Percentiles rank a stretch among this genome's conserved stretches.
These are phyloP conservation scores for Cassiopea andromeda DNA, from an alignment of 30 jellyfish, hydroid and myxozoan genomes.

Conservation along the genomic window DNA sequence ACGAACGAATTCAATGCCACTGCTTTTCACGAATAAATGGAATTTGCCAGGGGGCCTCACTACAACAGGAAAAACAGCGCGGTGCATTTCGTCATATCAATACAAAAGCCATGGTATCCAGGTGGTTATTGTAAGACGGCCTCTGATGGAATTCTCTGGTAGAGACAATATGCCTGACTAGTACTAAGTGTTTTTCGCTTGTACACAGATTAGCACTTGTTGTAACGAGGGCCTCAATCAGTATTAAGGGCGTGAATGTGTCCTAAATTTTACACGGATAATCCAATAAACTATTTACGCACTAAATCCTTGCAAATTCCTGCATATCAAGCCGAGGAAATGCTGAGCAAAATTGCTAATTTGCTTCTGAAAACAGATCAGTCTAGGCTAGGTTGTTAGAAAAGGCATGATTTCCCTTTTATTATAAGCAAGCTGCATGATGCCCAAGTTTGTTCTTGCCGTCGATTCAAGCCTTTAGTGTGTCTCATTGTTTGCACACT, in stretches of 20 bases:
- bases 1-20: not conserved
- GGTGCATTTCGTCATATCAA: slow-evolving; percentile 14
- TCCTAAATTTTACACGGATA: slow-evolving; percentile 30
- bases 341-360: slow-evolving; percentile 53
- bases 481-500: slow-evolving; percentile 38
- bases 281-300: slow-evolving; percentile 70
- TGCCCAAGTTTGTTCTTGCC: slow-evolving; percentile 48
- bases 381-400: slow-evolving; percentile 27
- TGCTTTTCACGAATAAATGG: not conserved
- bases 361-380: slow-evolving; percentile 49
- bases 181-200: slow-evolving; percentile 42
- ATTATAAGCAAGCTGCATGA: slow-evolving; percentile 47
- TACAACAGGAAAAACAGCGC: slow-evolving; percentile 28
- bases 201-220: slow-evolving; percentile 49
- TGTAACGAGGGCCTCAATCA: slow-evolving; percentile 28
- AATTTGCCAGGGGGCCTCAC: slow-evolving; percentile 62
- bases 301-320: slow-evolving; percentile 60
- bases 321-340: slow-evolving; percentile 52
- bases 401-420: slow-evolving; percentile 51
- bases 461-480: slow-evolving; percentile 43
- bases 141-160: slow-evolving; percentile 24
- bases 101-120: slow-evolving; percentile 28
- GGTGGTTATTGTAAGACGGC: slow-evolving; percentile 49
- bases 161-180: slow-evolving; percentile 13
- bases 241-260: slow-evolving; percentile 68